Evolutionary conservation across 92 coral and sea anemone genomes (phyloP).

Genomic region (Heliopora coerulea): DNA sequence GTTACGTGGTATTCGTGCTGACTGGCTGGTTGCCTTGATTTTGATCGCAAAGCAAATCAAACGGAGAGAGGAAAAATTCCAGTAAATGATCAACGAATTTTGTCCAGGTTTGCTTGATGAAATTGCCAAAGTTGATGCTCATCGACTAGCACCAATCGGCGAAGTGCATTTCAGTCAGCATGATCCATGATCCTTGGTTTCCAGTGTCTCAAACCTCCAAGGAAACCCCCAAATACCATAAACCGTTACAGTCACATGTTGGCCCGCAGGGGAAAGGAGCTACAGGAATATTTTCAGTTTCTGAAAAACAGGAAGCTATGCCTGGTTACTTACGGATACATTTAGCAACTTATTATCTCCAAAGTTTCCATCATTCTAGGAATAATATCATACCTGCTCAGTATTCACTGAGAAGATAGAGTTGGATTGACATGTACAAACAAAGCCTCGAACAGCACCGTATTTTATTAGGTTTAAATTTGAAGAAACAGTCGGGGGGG

Average conservation of each 20-base stretch:
- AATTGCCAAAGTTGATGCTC: too few relatives aligned
- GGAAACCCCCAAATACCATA: too few relatives aligned
- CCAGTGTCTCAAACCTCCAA: too few relatives aligned
- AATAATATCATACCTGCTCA: not conserved
- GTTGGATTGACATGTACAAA: not conserved
- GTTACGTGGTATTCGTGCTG: conserved; percentile 31
- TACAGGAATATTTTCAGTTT: conserved; percentile 9
- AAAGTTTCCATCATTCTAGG: not conserved
- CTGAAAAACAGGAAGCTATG: conserved; percentile 7
- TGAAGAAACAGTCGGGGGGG: too few relatives aligned
- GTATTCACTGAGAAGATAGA: not conserved
- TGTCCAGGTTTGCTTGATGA: conserved; percentile 12
- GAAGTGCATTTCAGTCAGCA: too few relatives aligned
- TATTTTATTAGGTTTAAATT: too few relatives aligned
- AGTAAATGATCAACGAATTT: conserved; percentile 19
- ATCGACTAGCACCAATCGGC: too few relatives aligned
- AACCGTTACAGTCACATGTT: too few relatives aligned
- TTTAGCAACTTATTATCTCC: conserved; percentile 12
- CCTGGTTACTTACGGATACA: conserved; percentile 9
- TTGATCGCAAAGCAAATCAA: conserved; percentile 9
- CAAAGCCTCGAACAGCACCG: not conserved
- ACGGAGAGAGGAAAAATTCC: conserved; percentile 13
- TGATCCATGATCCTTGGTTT: too few relatives aligned
- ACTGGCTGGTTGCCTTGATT: conserved; percentile 5
- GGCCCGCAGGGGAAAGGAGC: conserved; percentile 20